phyloP scores from a whole-genome alignment of 35 echinoderm and acorn worm species.

The Ophioderma brevispina region DNA sequence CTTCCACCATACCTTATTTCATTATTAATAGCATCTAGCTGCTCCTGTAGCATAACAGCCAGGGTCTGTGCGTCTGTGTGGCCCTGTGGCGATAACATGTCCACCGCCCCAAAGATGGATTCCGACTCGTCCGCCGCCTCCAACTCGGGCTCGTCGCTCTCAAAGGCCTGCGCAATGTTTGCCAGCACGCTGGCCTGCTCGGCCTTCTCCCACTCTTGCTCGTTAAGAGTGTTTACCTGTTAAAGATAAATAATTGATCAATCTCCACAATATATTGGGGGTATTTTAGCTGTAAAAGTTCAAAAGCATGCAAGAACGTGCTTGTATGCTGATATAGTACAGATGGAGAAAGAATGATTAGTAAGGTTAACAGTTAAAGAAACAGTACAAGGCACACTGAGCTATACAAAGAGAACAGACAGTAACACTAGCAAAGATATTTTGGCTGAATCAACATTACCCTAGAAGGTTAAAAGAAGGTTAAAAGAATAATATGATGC shows the following conservation, averaged over 20 bases:
- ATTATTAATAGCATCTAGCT: conserved; percentile 99
- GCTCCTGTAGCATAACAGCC: conserved; percentile 93
- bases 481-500: too few relatives aligned
- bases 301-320: too few relatives aligned
- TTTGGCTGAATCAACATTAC: too few relatives aligned
- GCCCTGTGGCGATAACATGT: conserved; percentile 90
- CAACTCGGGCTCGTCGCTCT: conserved; percentile 56
- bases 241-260: not conserved
- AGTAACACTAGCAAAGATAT: too few relatives aligned
- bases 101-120: conserved; percentile 87
- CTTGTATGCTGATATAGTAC: too few relatives aligned
- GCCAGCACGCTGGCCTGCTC: conserved; percentile 95
- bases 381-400: too few relatives aligned
- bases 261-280: not conserved
- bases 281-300: too few relatives aligned
- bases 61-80: conserved; percentile 96
- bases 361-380: too few relatives aligned
- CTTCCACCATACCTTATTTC: conserved; percentile 90
- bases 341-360: too few relatives aligned
- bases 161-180: conserved; percentile 98
- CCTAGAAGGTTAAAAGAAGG: too few relatives aligned
- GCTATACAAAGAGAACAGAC: too few relatives aligned
- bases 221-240: conserved; percentile 95
- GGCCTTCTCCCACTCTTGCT: conserved; percentile 99
- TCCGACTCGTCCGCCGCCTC: conserved; percentile 78